A percentile compares a stretch with the other conserved stretches of the same genome.
Conservation (phyloP, 2,797 vertebrate species). For the Natrix natrix region DNA sequence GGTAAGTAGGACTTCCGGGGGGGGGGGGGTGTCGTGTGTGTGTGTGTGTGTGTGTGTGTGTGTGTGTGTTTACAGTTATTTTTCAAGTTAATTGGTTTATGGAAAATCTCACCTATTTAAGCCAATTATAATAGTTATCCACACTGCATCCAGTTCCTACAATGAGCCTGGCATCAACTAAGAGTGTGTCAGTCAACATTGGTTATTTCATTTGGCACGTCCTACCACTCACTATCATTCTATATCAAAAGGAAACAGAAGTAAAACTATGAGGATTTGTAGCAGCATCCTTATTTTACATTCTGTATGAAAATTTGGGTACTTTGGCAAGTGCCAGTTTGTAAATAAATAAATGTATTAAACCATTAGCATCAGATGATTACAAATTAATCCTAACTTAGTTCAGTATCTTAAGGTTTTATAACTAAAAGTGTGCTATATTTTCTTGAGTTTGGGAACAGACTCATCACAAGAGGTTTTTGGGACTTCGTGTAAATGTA, state of each 20-base stretch:
- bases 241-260: background rate
- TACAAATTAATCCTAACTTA: background rate
- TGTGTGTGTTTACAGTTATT: background rate
- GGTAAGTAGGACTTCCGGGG: slow-evolving; percentile 64
- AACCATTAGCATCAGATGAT: no score
- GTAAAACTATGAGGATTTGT: background rate
- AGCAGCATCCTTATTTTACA: background rate
- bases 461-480: background rate
- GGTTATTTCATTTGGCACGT: background rate
- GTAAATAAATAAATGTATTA: background rate
- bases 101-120: background rate
- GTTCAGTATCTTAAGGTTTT: background rate
- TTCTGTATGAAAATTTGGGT: background rate
- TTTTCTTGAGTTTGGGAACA: background rate
- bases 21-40: background rate
- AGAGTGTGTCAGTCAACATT: background rate
- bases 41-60: no score
- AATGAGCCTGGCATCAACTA: background rate
- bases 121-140: background rate
- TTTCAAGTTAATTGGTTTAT: background rate
- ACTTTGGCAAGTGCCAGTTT: background rate
- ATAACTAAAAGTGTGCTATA: background rate
- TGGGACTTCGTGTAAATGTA: background rate
- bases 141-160: background rate
- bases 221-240: background rate